Percentiles rank a stretch among this genome's conserved stretches.
Conservation (phyloP, 2,113 vertebrate species). For the Trogon melanurus region DNA sequence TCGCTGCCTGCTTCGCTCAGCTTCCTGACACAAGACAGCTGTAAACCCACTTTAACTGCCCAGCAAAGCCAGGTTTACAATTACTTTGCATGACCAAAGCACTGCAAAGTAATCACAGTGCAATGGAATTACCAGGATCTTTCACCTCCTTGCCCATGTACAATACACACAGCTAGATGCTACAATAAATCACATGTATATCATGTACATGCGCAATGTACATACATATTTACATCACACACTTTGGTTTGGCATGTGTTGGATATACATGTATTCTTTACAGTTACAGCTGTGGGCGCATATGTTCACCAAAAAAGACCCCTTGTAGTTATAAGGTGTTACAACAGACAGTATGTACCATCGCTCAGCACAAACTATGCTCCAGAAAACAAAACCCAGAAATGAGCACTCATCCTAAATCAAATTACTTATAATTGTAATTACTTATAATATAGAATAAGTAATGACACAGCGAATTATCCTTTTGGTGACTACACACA, state of each 20-base stretch:
- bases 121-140: neutral
- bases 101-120: neutral
- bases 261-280: neutral
- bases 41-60: conserved; percentile 16
- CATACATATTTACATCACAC: neutral
- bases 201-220: neutral
- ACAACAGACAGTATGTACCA: neutral
- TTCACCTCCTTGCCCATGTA: neutral
- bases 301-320: neutral
- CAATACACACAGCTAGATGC: neutral
- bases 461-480: neutral
- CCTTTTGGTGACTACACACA: neutral
- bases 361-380: neutral
- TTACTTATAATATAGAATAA: neutral
- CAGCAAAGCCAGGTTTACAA: neutral
- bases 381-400: neutral
- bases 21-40: neutral
- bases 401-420: neutral
- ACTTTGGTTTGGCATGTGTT: neutral
- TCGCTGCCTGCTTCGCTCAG: neutral
- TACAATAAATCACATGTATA: neutral
- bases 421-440: neutral
- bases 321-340: neutral
- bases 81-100: neutral
- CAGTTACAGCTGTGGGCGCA: neutral